Evolutionary conservation across 2,888 invertebrate species (phyloP), one percentile per base, ranked within the genome.

Genomic region (Volucella bombylans): DNA sequence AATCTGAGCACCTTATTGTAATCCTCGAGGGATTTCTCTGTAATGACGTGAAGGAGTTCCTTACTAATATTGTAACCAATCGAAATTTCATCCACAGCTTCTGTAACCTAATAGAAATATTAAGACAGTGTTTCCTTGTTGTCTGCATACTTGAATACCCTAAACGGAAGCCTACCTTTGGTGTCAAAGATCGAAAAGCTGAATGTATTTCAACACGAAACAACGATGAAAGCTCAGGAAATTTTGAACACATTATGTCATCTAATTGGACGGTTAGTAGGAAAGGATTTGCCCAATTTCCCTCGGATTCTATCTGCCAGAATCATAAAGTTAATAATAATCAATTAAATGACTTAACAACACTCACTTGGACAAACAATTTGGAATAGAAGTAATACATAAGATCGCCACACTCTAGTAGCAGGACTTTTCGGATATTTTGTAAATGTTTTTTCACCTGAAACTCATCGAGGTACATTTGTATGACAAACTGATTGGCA

Each of bases 391-490:
- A 93, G 50, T 92, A 91, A 67, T 92, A 91, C 92, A 93, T 91
- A 14, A 93, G 86, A 87, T 93, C 93, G 57, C 93, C 93, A 2
- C 92, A 91, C 87, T 93, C 93, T 90, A 94, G 91, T 86, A 94
- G 91, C 55, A 93, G 91, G 15, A 93, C 91, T 47, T 91, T 92
- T 41, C 93, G 91, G 88, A 94, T 91, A 64, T 93, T 90, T 49
- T 90, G 90, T 47, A 93, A 88, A 87, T 93, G 92, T 8, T 89
- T 90, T 49, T 91, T 90, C 8, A 93, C 87, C 80, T 90, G 90
- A 86, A 93, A 92, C 62, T 93, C 93, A 4, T 91, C 88, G 6
- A 91, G 89, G 87, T 93, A 91, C 81, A 93, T 92, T 41, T 91
- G 89, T 88, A 93, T 92, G 1, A 93, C 93, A 86, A 93, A 91